phyloP scores from a whole-genome alignment of 2,797 vertebrate genomes.

The Rhadinocentrus ornatus region DNA sequence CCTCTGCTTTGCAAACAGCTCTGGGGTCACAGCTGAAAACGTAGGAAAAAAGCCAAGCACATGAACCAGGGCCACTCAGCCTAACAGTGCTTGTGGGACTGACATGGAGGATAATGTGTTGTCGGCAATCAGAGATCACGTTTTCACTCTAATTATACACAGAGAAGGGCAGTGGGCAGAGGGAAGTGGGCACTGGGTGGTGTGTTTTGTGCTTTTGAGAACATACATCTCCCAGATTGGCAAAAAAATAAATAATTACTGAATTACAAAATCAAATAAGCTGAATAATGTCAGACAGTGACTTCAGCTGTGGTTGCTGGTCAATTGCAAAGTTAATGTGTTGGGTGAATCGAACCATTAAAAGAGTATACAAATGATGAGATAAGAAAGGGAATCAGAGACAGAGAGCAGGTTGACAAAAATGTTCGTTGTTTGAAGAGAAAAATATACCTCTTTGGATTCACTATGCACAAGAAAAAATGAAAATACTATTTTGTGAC shows the following conservation, averaged over 20 bases:
- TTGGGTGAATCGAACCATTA: constrained; percentile 33
- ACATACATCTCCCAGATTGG: constrained; percentile 1
- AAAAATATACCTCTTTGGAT: neutral
- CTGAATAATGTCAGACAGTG: constrained; percentile 36
- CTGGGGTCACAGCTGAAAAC: constrained; percentile 67
- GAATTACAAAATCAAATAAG: constrained; percentile 54
- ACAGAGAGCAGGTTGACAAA: neutral
- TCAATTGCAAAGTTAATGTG: constrained; percentile 44
- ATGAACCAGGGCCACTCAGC: constrained; percentile 68
- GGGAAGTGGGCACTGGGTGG: constrained; percentile 37
- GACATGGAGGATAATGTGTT: constrained; percentile 70
- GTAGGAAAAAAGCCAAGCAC: constrained; percentile 59
- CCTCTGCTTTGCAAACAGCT: constrained; percentile 80
- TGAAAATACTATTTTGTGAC: neutral
- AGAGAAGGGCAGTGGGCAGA: constrained; percentile 40
- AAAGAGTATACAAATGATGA: constrained; percentile 5
- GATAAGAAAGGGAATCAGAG: neutral
- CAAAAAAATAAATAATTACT: constrained; percentile 22
- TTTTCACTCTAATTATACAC: constrained; percentile 74
- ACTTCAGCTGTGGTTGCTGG: constrained; percentile 25
- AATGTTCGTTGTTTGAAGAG: no score
- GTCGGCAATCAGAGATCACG: constrained; percentile 71
- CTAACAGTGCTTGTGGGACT: constrained; percentile 75
- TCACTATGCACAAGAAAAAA: neutral
- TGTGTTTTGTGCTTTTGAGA: constrained; percentile 44